Evolutionary conservation across 2,888 invertebrate genomes (phyloP).

Genomic region (Drosophila gaucha): DNA sequence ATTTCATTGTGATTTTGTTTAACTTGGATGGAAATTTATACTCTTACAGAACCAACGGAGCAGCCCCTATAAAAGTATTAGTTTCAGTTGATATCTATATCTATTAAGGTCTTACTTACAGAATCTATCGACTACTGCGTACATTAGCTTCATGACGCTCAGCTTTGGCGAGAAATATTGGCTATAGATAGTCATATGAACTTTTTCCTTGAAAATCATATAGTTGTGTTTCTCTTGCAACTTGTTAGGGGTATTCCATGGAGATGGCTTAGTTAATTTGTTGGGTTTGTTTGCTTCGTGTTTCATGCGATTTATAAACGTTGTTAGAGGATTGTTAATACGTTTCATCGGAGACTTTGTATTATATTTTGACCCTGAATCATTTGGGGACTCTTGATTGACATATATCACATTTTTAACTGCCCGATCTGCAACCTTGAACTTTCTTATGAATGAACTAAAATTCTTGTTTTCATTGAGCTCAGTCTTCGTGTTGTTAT

Average conservation of each 20-base stretch:
- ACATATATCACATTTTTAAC: background rate
- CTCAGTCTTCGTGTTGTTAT: background rate
- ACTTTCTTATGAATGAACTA: background rate
- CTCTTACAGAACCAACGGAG: rapidly evolving
- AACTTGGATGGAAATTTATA: background rate
- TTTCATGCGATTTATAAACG: background rate
- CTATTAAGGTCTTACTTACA: background rate
- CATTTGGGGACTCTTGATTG: background rate
- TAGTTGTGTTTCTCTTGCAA: background rate
- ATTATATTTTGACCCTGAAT: background rate
- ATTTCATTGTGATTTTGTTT: conserved; percentile 35
- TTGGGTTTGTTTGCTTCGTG: background rate
- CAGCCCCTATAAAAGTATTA: background rate
- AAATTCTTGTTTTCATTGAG: background rate
- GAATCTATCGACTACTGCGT: background rate
- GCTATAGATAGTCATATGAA: background rate
- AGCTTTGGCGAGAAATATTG: conserved; percentile 18
- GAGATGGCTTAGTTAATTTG: background rate
- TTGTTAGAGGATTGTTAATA: background rate
- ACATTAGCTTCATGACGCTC: conserved; percentile 10
- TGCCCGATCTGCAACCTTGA: background rate
- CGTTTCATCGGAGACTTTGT: too few relatives aligned
- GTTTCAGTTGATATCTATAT: background rate
- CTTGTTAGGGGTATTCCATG: too few relatives aligned
- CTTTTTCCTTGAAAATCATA: background rate